Evolutionary conservation across 1,140 invertebrate species (phyloP), one percentile per base, ranked within the genome.

Genomic region (Papilio polyxenes): DNA sequence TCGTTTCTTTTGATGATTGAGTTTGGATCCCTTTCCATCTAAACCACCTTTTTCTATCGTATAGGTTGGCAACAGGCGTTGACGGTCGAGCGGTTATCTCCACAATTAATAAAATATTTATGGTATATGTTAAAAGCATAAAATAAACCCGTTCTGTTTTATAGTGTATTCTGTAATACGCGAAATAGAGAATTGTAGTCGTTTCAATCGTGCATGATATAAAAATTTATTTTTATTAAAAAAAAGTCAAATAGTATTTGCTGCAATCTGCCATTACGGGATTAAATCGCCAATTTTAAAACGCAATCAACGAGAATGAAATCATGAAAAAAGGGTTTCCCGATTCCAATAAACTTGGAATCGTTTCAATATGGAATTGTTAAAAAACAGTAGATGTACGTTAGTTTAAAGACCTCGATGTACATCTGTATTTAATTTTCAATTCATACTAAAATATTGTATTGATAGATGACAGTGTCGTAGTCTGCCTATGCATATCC

Each of bases 341-440:
- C 62, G 62, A 40, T 40, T 72, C 13, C 23, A 72, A 72, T 72
- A 72, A 72, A 72, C 65, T 72, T 72, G 65, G 11, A 40, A 40
- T 37, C 23, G 65, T 72, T 72, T 37, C 65, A 72, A 72, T 72
- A 72, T 72, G 40, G 23, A 72, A 72, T 72, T 72, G 65, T 72
- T 72, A 37, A 72, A 72, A 72, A 72, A 72, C 65, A 72, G 3
- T 44, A 31, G 23, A 69, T 69, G 31, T 17, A 69, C 62, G 20
- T 69, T 69, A 72, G 11, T 65, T 65, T 72, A 72, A 72, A 72
- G 11, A 7, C 65, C 13, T 15, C 37, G 11, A 72, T 40, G 31
- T 62, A 20, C 23, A 62, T 62, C n/a, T 62, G n/a, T n/a, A 11
- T 11, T 59, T 59, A 3, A 51, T n/a, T 31, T 23, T 65, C 23